Base-by-base conservation (phyloP, 2,888 invertebrate genomes). In the Erannis defoliaria region DNA sequence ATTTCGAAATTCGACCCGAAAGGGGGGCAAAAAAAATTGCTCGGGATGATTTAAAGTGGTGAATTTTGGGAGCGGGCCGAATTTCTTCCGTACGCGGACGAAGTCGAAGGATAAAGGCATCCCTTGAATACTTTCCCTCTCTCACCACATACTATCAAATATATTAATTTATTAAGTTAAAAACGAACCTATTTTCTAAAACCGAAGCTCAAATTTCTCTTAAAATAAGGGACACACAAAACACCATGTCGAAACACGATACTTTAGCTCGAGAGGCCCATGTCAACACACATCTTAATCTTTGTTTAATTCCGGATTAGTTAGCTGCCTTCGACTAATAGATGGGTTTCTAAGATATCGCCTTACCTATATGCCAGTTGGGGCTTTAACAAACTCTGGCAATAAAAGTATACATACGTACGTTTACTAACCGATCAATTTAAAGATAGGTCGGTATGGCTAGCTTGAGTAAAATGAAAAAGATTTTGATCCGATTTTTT, bases 281-380 rank as follows among this genome's bases (percentile, higher is more conserved):
- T 48, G 58, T 63, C 55, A 33, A 67, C 59, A 58, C 26, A 67
- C 51, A 60, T 16, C 9, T 26, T 67, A 66, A 70, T 67, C 64
- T 62, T n/a, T 45, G 43, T 59, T 54, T 61, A 62, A 65, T 66
- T 29, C 61, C 43, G 53, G 65, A 42, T 67, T 67, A 62, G 45
- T 46, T 31, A 12, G 31, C 31, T 19, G 18, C 46, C 42, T 46
- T 50, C 49, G 45, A 46, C 59, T 58, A 69, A 65, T 62, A 49
- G 55, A 60, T 42, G 26, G 55, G 58, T 49, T 31, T 46, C 55
- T 19, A 50, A 55, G 49, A 62, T 67, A 65, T 67, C 64, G 45
- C 26, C 50, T 68, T 68, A 65, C 63, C n/a, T n/a, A 21, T 8
- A 33, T 8, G 42, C 35, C 19, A 26, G 9, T 19, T 42, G 45